Percentiles rank a stretch among this genome's conserved stretches.
Evolutionary conservation across 2,888 invertebrate genomes (phyloP).

Genomic region (Malachius bipustulatus): DNA sequence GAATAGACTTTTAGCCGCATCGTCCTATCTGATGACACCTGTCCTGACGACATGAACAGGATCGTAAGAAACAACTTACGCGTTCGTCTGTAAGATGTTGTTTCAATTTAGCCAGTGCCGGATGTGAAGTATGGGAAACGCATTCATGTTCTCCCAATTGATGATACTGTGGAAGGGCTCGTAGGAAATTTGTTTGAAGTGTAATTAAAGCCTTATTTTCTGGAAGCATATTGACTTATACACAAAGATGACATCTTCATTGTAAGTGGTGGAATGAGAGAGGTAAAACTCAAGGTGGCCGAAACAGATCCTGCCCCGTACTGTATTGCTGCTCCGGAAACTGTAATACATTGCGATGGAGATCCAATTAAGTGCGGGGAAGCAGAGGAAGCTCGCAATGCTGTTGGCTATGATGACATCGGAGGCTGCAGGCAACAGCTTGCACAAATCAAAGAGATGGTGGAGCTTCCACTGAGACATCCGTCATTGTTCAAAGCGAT

Average conservation of each 20-base stretch:
- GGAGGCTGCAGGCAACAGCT: conserved; percentile 98
- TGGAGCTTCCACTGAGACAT: conserved; percentile 93
- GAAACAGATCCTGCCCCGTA: conserved; percentile 97
- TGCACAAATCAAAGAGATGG: conserved; percentile 99
- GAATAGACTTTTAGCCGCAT: conserved; percentile 95
- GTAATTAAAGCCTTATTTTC: conserved; percentile 96
- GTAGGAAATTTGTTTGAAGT: conserved; percentile 81
- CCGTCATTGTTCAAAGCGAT: conserved; percentile 99
- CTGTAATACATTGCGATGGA: conserved; percentile 99
- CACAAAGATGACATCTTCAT: conserved; percentile 98
- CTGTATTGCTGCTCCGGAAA: conserved; percentile 98
- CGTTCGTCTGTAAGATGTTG: conserved; percentile 90
- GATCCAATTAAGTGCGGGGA: conserved; percentile 98
- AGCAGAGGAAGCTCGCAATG: conserved; percentile 94
- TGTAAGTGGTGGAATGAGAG: conserved; percentile 96
- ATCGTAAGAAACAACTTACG: conserved; percentile 93
- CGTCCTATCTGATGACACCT: conserved; percentile 90
- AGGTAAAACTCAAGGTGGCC: conserved; percentile 98
- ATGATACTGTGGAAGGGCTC: conserved; percentile 96
- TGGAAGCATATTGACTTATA: conserved; percentile 97
- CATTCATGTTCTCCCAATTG: conserved; percentile 95
- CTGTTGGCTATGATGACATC: conserved; percentile 98
- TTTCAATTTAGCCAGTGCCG: conserved; percentile 87
- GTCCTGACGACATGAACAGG: conserved; percentile 95
- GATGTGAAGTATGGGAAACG: conserved; percentile 98